These are phyloP conservation scores for Enteromius paludinosus DNA, from an alignment of 2,797 vertebrate genomes.

Conservation along the genomic window DNA sequence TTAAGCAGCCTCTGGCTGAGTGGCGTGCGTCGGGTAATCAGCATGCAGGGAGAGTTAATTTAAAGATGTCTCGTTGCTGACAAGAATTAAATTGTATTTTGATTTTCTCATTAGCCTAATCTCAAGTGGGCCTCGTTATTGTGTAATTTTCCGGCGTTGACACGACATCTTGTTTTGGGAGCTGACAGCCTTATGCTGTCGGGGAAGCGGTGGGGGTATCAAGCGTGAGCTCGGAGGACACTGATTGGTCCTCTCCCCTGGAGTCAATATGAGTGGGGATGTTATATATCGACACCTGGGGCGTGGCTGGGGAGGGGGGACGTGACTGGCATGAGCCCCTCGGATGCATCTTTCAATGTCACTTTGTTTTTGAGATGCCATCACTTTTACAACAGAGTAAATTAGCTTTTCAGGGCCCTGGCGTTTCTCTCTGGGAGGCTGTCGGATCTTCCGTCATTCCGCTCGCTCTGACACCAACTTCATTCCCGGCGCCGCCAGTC, in stretches of 20 bases:
- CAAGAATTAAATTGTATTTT: conserved; percentile 88
- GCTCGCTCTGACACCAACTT: conserved; percentile 41
- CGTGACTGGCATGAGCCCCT: conserved; percentile 61
- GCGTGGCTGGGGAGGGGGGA: conserved; percentile 63
- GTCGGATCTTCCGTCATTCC: conserved; percentile 52
- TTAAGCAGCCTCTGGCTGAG: conserved; percentile 75
- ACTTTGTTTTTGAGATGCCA: conserved; percentile 72
- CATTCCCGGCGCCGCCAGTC: conserved; percentile 4
- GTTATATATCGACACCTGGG: conserved; percentile 44
- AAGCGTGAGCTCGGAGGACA: conserved; percentile 69
- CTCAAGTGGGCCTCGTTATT: conserved; percentile 87
- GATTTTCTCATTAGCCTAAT: conserved; percentile 89
- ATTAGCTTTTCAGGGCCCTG: conserved; percentile 66
- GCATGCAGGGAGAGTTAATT: conserved; percentile 83
- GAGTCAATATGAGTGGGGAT: conserved; percentile 60
- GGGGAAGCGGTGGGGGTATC: conserved; percentile 69
- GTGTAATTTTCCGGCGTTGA: conserved; percentile 83
- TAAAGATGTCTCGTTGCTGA: conserved; percentile 82
- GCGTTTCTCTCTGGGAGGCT: conserved; percentile 59
- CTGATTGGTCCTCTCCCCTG: conserved; percentile 70
- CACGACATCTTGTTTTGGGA: conserved; percentile 83
- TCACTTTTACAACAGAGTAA: conserved; percentile 73
- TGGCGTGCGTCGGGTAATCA: conserved; percentile 81
- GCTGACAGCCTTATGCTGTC: conserved; percentile 80
- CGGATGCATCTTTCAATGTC: conserved; percentile 77